Conservation (phyloP, 1,140 invertebrate species). For the Ptiloglossa arizonensis region DNA sequence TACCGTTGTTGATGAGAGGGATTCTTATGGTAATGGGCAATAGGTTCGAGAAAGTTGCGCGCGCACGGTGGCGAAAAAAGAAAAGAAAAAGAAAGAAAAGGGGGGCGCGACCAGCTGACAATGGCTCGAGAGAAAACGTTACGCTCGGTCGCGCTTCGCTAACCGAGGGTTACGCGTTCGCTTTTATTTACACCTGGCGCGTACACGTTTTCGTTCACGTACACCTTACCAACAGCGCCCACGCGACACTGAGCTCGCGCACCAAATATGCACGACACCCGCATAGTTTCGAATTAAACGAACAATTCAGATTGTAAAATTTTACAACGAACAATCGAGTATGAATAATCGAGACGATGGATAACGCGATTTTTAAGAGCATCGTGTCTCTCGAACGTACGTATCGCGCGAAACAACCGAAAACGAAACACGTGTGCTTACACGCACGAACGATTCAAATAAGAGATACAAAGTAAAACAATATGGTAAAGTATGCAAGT, state of each 20-base stretch:
- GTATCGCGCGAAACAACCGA: no score
- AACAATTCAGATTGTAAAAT: no score
- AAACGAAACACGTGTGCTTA: no score
- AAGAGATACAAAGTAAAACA: no score
- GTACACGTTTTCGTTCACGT: not conserved
- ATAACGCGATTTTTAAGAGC: no score
- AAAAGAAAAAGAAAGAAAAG: conserved; percentile 46
- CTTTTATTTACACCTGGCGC: conserved; percentile 66
- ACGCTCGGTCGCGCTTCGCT: conserved; percentile 54
- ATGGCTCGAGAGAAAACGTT: conserved; percentile 56
- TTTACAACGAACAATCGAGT: no score
- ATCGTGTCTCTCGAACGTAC: no score
- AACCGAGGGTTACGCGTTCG: conserved; percentile 43
- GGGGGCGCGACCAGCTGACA: conserved; percentile 56
- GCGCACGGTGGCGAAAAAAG: conserved; percentile 9
- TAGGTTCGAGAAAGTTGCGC: conserved; percentile 42
- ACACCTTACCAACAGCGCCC: conserved; percentile 35
- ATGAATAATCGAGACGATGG: no score
- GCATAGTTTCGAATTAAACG: no score
- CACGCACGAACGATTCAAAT: no score
- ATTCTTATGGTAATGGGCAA: conserved; percentile 61
- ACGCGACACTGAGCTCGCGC: conserved; percentile 24
- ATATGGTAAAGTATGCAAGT: no score
- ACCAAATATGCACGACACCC: not conserved
- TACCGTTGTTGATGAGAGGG: conserved; percentile 40